Percentiles rank a stretch among this genome's conserved stretches.
Evolutionary conservation across 2,888 invertebrate genomes (phyloP).

Genomic region (Keiferia lycopersicella): DNA sequence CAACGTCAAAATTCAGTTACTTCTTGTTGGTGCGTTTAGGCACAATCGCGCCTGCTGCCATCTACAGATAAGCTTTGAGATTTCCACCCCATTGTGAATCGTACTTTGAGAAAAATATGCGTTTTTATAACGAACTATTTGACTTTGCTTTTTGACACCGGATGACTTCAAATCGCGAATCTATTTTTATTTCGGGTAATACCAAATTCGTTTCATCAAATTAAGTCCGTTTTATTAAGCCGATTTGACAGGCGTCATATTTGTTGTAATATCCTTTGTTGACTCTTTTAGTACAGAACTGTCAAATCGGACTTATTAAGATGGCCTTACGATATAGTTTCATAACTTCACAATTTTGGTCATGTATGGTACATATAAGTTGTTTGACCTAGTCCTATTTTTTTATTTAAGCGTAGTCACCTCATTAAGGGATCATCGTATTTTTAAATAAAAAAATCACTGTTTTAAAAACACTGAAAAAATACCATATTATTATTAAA

Average conservation of each 20-base stretch:
- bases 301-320: too few species aligned
- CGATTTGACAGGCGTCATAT: too few species aligned
- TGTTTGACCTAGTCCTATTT: constrained; percentile 59
- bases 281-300: too few species aligned
- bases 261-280: too few species aligned
- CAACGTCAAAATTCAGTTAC: too few species aligned
- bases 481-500: constrained; percentile 26
- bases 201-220: background rate
- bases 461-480: constrained; percentile 34
- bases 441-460: constrained; percentile 40
- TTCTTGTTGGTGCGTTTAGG: too few species aligned
- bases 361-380: constrained; percentile 36
- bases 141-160: background rate
- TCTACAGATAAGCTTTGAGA: too few species aligned
- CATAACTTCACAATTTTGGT: background rate
- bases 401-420: constrained; percentile 29
- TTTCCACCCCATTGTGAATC: too few species aligned
- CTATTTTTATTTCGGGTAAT: background rate
- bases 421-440: constrained; percentile 34
- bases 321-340: too few species aligned
- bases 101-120: background rate
- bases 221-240: too few species aligned
- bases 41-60: too few species aligned
- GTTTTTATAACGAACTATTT: background rate
- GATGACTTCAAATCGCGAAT: background rate